phyloP scores from a whole-genome alignment of 2,113 vertebrate species.

The Setophaga petechia region DNA sequence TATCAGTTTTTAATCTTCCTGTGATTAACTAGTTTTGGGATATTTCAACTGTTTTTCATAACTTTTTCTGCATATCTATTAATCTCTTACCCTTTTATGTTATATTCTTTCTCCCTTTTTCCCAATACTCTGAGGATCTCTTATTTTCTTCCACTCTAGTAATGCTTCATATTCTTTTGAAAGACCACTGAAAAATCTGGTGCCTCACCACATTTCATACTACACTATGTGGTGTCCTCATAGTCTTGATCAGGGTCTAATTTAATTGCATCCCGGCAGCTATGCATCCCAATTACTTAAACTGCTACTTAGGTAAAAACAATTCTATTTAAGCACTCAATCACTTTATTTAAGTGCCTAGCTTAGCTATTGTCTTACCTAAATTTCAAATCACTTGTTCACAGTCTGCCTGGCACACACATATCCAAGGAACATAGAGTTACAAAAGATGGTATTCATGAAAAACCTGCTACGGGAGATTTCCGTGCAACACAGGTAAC shows the following conservation, averaged over 20 bases:
- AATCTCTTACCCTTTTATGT: rapidly evolving
- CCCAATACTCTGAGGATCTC: not conserved
- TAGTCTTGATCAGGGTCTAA: not conserved
- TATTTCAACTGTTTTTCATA: not conserved
- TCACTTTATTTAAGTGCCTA: not conserved
- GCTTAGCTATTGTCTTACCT: not conserved
- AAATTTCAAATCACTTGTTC: not conserved
- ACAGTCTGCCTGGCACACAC: not conserved
- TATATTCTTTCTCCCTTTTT: not conserved
- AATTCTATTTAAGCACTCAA: not conserved
- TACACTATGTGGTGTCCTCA: not conserved
- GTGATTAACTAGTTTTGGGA: not conserved
- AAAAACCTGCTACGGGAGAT: not conserved
- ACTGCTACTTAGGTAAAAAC: not conserved
- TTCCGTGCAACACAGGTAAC: not conserved
- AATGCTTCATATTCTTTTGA: not conserved
- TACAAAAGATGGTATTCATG: not conserved
- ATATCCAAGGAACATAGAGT: not conserved
- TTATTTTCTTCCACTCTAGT: not conserved
- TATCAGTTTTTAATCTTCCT: not conserved
- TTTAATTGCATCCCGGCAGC: not conserved
- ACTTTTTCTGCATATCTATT: not conserved
- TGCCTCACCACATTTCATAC: not conserved
- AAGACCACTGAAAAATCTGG: not conserved
- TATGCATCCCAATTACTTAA: not conserved